Evolutionary conservation across 1,140 invertebrate species (phyloP).

Genomic region (Drosophila yakuba): DNA sequence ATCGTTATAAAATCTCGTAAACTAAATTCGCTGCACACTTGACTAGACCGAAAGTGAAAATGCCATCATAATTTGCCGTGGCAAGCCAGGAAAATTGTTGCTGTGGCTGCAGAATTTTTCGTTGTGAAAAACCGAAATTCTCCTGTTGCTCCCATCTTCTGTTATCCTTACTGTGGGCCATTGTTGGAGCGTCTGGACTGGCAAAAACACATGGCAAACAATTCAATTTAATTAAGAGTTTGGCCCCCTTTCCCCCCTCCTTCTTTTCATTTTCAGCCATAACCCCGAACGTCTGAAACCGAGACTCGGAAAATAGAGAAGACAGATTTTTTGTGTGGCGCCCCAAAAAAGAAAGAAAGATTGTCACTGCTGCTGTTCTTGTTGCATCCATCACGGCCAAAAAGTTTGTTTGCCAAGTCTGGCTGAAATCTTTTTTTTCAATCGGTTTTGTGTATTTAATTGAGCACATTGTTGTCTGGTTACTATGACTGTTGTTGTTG

Average conservation of each 20-base stretch:
- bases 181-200: conserved; percentile 61
- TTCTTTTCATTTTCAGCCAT: conserved; percentile 15
- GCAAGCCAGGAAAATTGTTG: conserved; percentile 12
- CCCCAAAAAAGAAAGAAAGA: conserved; percentile 31
- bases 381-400: conserved; percentile 51
- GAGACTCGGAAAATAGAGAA: conserved; percentile 1
- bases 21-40: not conserved
- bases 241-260: conserved; percentile 5
- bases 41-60: conserved; percentile 8
- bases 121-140: conserved; percentile 5
- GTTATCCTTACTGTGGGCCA: conserved; percentile 24
- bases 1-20: conserved; percentile 8
- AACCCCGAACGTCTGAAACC: conserved; percentile 26
- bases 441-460: conserved; percentile 32
- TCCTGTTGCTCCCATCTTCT: conserved; percentile 13
- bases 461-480: conserved; percentile 47
- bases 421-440: conserved; percentile 19
- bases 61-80: conserved; percentile 29
- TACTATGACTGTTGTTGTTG: not conserved
- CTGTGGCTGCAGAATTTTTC: conserved; percentile 4
- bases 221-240: conserved; percentile 83
- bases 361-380: conserved; percentile 31
- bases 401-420: conserved; percentile 53
- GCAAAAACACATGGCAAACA: conserved; percentile 71
- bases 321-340: conserved; percentile 40